Conservation (phyloP, 1,140 invertebrate species). For the Dolichoris vasculosae region DNA sequence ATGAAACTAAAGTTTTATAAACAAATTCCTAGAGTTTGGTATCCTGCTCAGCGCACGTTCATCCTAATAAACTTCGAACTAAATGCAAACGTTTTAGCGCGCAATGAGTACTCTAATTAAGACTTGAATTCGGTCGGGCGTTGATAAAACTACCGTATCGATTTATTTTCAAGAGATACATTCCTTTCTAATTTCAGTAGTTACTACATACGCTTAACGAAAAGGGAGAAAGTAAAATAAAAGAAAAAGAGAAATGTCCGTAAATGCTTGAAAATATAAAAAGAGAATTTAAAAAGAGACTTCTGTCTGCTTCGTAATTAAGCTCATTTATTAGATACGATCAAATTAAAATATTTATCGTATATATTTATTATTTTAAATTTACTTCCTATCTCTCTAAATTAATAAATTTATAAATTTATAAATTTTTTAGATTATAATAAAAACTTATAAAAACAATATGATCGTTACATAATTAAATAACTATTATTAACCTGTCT, state of each 20-base stretch:
- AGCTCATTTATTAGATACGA: conserved; percentile 31
- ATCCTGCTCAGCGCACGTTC: no score
- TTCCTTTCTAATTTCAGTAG: background rate
- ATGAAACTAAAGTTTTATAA: background rate
- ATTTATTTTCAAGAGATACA: background rate
- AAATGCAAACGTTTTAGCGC: background rate
- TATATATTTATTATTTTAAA: background rate
- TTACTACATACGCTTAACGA: background rate
- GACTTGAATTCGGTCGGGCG: background rate
- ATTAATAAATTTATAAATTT: no score
- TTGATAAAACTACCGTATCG: background rate
- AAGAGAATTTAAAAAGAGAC: background rate
- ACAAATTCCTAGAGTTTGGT: background rate
- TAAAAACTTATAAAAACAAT: no score
- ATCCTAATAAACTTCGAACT: background rate
- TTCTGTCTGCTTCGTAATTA: background rate
- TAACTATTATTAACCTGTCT: no score
- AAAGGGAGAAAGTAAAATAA: background rate
- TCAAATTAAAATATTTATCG: background rate
- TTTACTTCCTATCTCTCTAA: no score
- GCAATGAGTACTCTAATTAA: conserved; percentile 14
- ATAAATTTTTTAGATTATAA: no score
- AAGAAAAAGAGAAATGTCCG: background rate
- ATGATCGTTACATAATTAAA: no score
- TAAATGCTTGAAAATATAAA: background rate